Base-by-base conservation (phyloP, 2,888 invertebrate species). In the Tridacna gigas region DNA sequence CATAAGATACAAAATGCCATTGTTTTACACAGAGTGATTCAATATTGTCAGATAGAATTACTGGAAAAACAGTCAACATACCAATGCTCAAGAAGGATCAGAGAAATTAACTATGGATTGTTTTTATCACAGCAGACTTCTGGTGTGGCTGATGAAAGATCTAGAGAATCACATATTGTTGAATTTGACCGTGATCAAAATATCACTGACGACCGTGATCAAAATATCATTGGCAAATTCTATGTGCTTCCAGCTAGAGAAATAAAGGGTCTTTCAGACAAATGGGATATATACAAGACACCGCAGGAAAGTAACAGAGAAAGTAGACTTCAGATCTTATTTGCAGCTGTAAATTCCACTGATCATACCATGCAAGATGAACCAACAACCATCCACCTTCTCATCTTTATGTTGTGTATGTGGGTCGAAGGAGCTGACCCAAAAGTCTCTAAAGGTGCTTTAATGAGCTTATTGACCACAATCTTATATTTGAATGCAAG, bases 1-100 rank as follows among this genome's bases (percentile, higher is more conserved):
- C 95, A 96, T 13, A 95, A 96, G 82, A 96, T 97, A 90, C 96
- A 97, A n/a, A 95, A 95, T 89, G 91, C 90, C 3, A 74, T 91
- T 7, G 84, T 91, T 47, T 82, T 93, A 11, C 94, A 93, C 60
- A 86, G 93, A 47, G 89, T 92, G 13, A 89, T 94, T 78, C 90
- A 93, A 20, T 91, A 84, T 48, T 89, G 91, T 66, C 94, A 95
- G 86, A 91, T 94, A 12, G 94, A 94, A 78, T 78, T 92, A 37
- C 75, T 91, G 37, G 87, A 79, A 0, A 73, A 86, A 22, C 80
- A 86, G 13, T 92, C 93, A 7, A 85, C 94, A 0, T 93, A 93
- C 79, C 20, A 51, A 0, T 91, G 91, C 74, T 92, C 94, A 4
- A 65, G 77, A 12, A 66, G 80, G 2, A 80, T 95, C 28, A 88